Evolutionary conservation across 92 coral and sea anemone genomes (phyloP).

Genomic region (Parazoanthus darwini): DNA sequence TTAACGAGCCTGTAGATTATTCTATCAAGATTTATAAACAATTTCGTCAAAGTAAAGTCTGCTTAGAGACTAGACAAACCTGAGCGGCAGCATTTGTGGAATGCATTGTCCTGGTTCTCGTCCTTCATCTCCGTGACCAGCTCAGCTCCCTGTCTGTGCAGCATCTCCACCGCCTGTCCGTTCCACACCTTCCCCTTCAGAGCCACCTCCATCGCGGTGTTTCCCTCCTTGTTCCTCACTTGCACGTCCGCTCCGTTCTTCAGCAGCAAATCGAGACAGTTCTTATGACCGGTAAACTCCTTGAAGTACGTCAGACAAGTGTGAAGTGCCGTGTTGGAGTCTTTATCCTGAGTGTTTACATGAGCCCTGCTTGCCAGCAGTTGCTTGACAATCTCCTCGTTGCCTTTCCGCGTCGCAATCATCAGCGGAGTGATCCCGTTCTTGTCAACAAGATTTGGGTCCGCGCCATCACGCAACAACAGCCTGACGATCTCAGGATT

Average conservation of each 20-base stretch:
- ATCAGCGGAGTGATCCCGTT: slow-evolving; percentile 74
- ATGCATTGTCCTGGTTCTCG: slow-evolving; percentile 68
- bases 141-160: slow-evolving; percentile 76
- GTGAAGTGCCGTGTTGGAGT: slow-evolving; percentile 79
- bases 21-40: no score
- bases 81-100: slow-evolving; percentile 82
- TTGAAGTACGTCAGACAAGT: slow-evolving; percentile 67
- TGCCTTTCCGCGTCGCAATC: slow-evolving; percentile 73
- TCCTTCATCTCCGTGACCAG: slow-evolving; percentile 61
- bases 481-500: slow-evolving; percentile 69
- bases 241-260: slow-evolving; percentile 63
- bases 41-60: no score
- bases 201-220: slow-evolving; percentile 65
- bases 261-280: slow-evolving; percentile 69
- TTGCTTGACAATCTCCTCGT: slow-evolving; percentile 66
- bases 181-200: slow-evolving; percentile 68
- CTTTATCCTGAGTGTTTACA: slow-evolving; percentile 62
- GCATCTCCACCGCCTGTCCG: slow-evolving; percentile 76
- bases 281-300: slow-evolving; percentile 77
- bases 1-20: no score
- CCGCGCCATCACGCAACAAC: slow-evolving; percentile 72
- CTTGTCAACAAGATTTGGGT: slow-evolving; percentile 65
- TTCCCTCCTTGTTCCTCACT: slow-evolving; percentile 63
- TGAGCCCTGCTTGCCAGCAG: slow-evolving; percentile 62
- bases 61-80: slow-evolving; percentile 11